A percentile compares a stretch with the other conserved stretches of the same genome.
phyloP scores from a whole-genome alignment of 2,888 invertebrate species.

The Tenthredo mesomela region DNA sequence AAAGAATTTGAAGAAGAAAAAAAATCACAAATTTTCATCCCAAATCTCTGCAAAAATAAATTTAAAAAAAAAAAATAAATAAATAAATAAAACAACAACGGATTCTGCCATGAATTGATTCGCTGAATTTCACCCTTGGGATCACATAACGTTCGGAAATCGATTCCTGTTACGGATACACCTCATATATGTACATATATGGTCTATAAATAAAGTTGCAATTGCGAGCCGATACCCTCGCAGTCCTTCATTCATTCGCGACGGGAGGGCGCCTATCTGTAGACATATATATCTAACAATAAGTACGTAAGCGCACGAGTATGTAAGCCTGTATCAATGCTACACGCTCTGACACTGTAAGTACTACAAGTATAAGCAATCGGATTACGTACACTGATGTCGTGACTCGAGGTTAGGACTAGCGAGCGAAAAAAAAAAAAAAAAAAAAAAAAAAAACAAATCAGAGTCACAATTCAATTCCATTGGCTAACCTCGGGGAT shows the following conservation, averaged over 20 bases:
- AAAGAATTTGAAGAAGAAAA: background rate
- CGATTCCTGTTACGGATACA: background rate
- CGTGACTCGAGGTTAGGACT: conserved; percentile 28
- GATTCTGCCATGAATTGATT: background rate
- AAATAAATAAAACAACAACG: background rate
- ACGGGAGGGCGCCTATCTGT: conserved; percentile 20
- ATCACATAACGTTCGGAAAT: background rate
- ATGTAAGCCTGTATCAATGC: conserved; percentile 39
- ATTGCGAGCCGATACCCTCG: conserved; percentile 33
- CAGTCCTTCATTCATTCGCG: conserved; percentile 37
- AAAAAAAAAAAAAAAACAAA: background rate
- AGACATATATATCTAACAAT: conserved; percentile 19
- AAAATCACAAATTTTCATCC: background rate
- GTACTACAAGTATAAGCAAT: conserved; percentile 30
- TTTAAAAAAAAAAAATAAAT: no score
- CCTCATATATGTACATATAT: background rate
- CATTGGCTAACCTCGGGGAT: conserved; percentile 5
- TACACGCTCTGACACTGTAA: conserved; percentile 36
- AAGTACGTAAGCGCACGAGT: conserved; percentile 24
- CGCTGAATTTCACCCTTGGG: background rate
- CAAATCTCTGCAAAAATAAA: background rate
- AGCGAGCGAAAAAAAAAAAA: background rate
- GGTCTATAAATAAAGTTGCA: conserved; percentile 36
- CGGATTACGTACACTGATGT: conserved; percentile 14
- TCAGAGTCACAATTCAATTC: conserved; percentile 17